Evolutionary conservation across 2,888 invertebrate genomes (phyloP).

Genomic region (Diarsia brunnea): DNA sequence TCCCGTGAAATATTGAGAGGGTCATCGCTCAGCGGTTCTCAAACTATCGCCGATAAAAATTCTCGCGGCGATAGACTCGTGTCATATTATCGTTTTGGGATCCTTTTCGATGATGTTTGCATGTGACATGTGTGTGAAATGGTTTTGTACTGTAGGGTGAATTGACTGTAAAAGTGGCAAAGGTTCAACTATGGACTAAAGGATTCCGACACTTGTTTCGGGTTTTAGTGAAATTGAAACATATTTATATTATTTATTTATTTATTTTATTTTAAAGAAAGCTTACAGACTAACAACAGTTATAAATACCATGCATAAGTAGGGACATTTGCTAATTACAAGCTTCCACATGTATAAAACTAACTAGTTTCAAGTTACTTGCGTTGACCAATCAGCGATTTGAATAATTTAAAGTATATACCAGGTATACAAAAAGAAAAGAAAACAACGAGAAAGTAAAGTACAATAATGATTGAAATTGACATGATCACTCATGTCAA

Average conservation of each 20-base stretch:
- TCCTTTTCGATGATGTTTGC: constrained; percentile 49
- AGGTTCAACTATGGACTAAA: background rate
- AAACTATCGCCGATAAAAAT: constrained; percentile 71
- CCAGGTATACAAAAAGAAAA: too few species aligned
- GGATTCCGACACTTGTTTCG: background rate
- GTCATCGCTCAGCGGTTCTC: constrained; percentile 75
- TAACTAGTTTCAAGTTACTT: too few species aligned
- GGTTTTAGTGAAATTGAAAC: background rate
- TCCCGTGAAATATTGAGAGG: constrained; percentile 85
- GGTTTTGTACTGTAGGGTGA: constrained; percentile 11
- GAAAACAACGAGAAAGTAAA: too few species aligned
- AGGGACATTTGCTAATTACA: too few species aligned
- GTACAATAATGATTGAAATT: too few species aligned
- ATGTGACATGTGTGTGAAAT: constrained; percentile 41
- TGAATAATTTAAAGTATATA: too few species aligned
- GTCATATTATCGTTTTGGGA: constrained; percentile 56
- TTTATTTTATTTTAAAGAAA: too few species aligned
- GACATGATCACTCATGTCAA: too few species aligned
- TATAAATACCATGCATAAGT: too few species aligned
- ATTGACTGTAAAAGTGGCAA: constrained; percentile 22
- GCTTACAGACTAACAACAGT: too few species aligned
- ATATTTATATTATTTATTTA: background rate
- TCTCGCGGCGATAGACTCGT: constrained; percentile 41
- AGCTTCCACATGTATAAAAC: too few species aligned
- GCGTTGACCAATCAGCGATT: too few species aligned